Conservation (phyloP, 2,113 vertebrate genomes). For the Actinemys pallida region DNA sequence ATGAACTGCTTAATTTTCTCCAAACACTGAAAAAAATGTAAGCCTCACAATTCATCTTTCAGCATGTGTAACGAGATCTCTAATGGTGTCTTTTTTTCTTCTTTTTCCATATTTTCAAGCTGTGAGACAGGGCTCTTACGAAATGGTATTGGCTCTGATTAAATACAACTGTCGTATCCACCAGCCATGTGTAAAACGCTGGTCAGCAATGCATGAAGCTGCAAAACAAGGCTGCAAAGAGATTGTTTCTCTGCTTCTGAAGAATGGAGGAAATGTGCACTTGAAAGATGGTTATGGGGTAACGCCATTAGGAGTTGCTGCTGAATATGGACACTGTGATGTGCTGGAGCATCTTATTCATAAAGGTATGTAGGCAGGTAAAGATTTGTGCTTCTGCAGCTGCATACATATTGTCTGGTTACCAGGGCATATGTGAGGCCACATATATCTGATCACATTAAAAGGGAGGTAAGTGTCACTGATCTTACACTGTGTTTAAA, state of each 20-base stretch:
- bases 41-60: not conserved
- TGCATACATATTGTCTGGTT: not conserved
- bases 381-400: not conserved
- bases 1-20: not conserved
- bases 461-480: not conserved
- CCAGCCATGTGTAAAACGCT: slow-evolving; percentile 83
- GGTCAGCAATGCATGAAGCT: slow-evolving; percentile 89
- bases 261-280: slow-evolving; percentile 80
- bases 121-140: slow-evolving; percentile 80
- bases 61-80: not conserved
- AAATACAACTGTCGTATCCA: slow-evolving; percentile 82
- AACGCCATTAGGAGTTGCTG: slow-evolving; percentile 84
- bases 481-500: not conserved
- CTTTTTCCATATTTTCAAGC: slow-evolving; percentile 74
- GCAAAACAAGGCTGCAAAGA: slow-evolving; percentile 86
- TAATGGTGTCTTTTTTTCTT: slow-evolving; percentile 18
- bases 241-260: slow-evolving; percentile 83
- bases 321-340: slow-evolving; percentile 84
- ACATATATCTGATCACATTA: not conserved
- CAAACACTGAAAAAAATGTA: not conserved
- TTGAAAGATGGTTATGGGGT: slow-evolving; percentile 83
- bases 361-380: slow-evolving; percentile 74
- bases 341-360: slow-evolving; percentile 87
- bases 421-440: not conserved
- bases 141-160: slow-evolving; percentile 83